Evolutionary conservation across 2,888 invertebrate genomes (phyloP).

Genomic region (Drosophila algonquin): DNA sequence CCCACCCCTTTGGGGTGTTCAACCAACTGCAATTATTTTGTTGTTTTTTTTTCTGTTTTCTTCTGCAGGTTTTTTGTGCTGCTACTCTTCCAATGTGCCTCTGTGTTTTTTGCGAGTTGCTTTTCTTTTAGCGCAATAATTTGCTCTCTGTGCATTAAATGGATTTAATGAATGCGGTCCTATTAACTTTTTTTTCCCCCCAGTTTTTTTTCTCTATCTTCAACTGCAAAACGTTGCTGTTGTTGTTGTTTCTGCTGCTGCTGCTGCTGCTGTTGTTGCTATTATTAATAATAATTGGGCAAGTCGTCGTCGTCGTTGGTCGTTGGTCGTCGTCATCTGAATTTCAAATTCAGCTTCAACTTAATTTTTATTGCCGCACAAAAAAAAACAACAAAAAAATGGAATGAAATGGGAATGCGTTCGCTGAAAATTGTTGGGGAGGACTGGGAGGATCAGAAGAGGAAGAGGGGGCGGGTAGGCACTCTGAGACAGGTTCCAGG

Average conservation of each 20-base stretch:
- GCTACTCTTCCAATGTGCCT: conserved; percentile 7
- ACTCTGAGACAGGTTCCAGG: conserved; percentile 38
- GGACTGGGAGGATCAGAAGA: conserved; percentile 2
- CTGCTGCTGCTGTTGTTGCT: conserved; percentile 47
- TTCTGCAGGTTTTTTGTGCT: conserved; percentile 25
- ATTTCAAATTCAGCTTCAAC: conserved; percentile 65
- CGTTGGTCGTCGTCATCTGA: conserved; percentile 54
- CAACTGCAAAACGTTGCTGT: conserved; percentile 47
- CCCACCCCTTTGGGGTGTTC: conserved; percentile 63
- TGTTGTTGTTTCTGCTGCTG: conserved; percentile 19
- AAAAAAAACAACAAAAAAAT: not conserved
- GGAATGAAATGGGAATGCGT: conserved; percentile 48
- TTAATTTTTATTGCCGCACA: conserved; percentile 66
- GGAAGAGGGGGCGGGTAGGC: not conserved
- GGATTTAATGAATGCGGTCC: conserved; percentile 82
- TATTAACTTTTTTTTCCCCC: conserved; percentile 72
- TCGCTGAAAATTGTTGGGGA: conserved; percentile 48
- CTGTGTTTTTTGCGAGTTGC: conserved; percentile 28
- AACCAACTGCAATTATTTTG: conserved; percentile 76
- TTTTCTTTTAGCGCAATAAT: conserved; percentile 79
- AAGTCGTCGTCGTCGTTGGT: conserved; percentile 53
- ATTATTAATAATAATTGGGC: conserved; percentile 70
- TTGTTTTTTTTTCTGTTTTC: conserved; percentile 19
- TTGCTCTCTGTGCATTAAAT: conserved; percentile 81
- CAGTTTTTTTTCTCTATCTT: conserved; percentile 38